A percentile compares a stretch with the other conserved stretches of the same genome.
These are phyloP conservation scores for Amphimallon solstitiale DNA, from an alignment of 2,888 invertebrate species.

Conservation along the genomic window DNA sequence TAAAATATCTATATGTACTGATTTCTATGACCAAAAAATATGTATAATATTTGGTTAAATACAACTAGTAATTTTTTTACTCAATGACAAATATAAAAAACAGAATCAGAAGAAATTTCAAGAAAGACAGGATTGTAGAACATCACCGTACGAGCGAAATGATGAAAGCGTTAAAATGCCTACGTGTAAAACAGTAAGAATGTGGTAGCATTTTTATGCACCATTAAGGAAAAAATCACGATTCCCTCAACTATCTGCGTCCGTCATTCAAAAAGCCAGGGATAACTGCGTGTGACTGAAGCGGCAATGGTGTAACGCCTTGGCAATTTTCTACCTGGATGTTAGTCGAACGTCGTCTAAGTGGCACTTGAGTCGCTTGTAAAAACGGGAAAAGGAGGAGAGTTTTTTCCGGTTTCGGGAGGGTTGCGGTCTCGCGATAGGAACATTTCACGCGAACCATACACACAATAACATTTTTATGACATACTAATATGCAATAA, in stretches of 20 bases:
- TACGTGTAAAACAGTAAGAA: constrained; percentile 49
- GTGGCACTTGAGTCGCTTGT: constrained; percentile 50
- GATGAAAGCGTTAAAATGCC: constrained; percentile 39
- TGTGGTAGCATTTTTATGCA: constrained; percentile 50
- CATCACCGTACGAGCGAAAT: constrained; percentile 45
- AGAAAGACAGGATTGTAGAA: constrained; percentile 41
- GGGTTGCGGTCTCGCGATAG: constrained; percentile 6
- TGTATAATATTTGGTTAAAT: neutral
- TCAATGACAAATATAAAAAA: neutral
- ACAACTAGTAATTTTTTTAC: neutral
- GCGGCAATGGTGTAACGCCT: constrained; percentile 41
- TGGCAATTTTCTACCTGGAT: constrained; percentile 48
- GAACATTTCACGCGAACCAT: constrained; percentile 15
- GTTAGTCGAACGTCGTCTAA: constrained; percentile 48
- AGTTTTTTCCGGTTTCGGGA: constrained; percentile 22
- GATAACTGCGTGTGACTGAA: constrained; percentile 27
- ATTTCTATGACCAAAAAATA: neutral
- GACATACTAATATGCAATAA: constrained; percentile 29
- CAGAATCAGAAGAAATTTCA: constrained; percentile 46
- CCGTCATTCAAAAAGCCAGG: constrained; percentile 21
- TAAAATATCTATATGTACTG: neutral
- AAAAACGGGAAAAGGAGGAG: constrained; percentile 45
- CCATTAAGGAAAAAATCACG: constrained; percentile 51
- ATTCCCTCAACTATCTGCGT: constrained; percentile 41
- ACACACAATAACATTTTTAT: constrained; percentile 26